Base-by-base conservation (phyloP, 23 tunicate species). In the Ciona savignyi region DNA sequence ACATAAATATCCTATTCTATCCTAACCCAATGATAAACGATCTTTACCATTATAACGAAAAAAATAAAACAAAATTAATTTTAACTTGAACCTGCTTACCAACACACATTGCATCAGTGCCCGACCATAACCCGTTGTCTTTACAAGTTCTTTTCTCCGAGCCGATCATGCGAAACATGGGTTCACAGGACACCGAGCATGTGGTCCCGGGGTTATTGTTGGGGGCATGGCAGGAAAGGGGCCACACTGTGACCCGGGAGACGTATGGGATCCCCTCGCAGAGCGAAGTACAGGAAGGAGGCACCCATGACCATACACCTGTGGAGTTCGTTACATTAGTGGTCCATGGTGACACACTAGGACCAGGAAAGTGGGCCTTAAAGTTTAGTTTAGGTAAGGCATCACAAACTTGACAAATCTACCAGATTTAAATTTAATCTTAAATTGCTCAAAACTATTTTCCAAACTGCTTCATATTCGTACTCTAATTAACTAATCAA, bases 231-330 rank as follows among this genome's bases (percentile, higher is more conserved):
- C 95, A 87, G 48, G 76, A 64, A 0, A 21, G 0, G 0, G 95
- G 95, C 23, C 72, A 27, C 32, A 87, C 73, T 1, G 35, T 35
- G 2, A 74, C 86, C 31, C 70, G 30, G 1, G 56, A 28, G 23
- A 79, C 51, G 23, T 26, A 67, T 2, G 51, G 62, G 51, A 87
- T 35, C 32, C 85, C 63, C 19, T 51, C 68, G 51, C 95, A 87
- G 21, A 42, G 71, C 24, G 73, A 79, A 30, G 51, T 26, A 66
- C 95, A 87, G 0, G 56, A 27, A n/a, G 84, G 83, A 19, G 80
- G 65, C 22, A 49, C 11, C 3, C 67, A 34, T 4, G 86, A 76
- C 95, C 95, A 87, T 0, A 63, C 25, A 0, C 95, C 95, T 87
- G 28, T 2, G n/a, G n/a, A n/a, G n/a, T n/a, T n/a, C n/a, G n/a